Base-by-base conservation (phyloP, 1,140 invertebrate species). In the Sinella curviseta region DNA sequence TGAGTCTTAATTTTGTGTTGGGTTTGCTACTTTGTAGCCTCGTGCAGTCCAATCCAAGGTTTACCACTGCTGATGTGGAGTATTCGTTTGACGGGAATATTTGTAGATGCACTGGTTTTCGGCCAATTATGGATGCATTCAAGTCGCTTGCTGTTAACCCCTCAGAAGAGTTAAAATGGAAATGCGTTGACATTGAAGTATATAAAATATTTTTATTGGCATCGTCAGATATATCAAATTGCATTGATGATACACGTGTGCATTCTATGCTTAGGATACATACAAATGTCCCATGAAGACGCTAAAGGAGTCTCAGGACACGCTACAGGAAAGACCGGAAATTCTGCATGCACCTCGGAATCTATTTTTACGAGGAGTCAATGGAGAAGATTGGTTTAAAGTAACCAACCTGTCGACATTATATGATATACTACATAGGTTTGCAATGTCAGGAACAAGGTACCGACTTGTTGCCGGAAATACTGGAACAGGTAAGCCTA, bases 71-170 rank as follows among this genome's bases (percentile, higher is more conserved):
- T 31, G 89, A 93, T 82, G 88, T 94, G 16, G 93, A 94, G 85
- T 91, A 93, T 84, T 90, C 91, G 0, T 92, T 94, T 84, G 92
- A 91, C 0, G 90, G 94, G 73, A 95, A 95, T 84, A 90, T 95
- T n/a, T 96, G 94, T 79, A 89, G 94, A 74, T 96, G 94, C 85
- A 96, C 95, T 0, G 95, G 95, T 0, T 96, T 95, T 83, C 88
- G 95, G 78, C 91, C 94, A 0, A 96, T 96, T 84, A 87, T 95
- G 54, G 89, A 90, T 78, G 88, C 89, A 1, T 90, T 89, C 80
- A 89, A 89, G 80, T 87, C 88, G 1, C 86, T 90, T 75, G 84
- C 86, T 28, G 74, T 77, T 0, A 86, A 88, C 76, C 86, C 85
- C 0, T 75, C 84, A 1, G 60, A 82, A 34, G 83, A 85, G 24